These are phyloP conservation scores for Idris sp. DNA, from an alignment of 1,140 invertebrate species.

Conservation along the genomic window DNA sequence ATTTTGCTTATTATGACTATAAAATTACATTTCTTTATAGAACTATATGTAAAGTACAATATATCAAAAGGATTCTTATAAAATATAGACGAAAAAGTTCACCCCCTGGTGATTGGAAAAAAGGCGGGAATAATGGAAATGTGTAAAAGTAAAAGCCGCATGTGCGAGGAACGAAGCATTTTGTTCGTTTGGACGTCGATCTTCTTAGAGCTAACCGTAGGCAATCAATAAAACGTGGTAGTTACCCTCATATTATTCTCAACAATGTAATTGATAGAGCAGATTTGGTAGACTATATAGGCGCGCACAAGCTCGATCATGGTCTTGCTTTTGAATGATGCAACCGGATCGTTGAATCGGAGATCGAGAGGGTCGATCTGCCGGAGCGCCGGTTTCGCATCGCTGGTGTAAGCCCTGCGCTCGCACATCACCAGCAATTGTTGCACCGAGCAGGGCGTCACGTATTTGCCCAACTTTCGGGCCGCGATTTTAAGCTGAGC, in stretches of 20 bases:
- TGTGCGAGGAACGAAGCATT: too few relatives aligned
- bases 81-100: too few relatives aligned
- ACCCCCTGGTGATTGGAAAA: too few relatives aligned
- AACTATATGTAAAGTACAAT: too few relatives aligned
- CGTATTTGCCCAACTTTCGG: constrained; percentile 34
- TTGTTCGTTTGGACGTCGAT: too few relatives aligned
- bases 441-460: constrained; percentile 61
- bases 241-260: constrained; percentile 95
- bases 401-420: constrained; percentile 54
- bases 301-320: constrained; percentile 95
- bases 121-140: too few relatives aligned
- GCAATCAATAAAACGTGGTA: constrained; percentile 39
- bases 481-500: constrained; percentile 41
- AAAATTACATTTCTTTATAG: too few relatives aligned
- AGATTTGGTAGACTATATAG: constrained; percentile 95
- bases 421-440: constrained; percentile 65
- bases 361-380: constrained; percentile 90
- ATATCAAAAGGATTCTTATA: too few relatives aligned
- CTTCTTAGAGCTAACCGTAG: too few relatives aligned
- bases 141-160: too few relatives aligned
- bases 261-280: constrained; percentile 92
- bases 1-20: too few relatives aligned
- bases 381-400: constrained; percentile 63
- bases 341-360: constrained; percentile 88
- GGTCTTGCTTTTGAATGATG: constrained; percentile 95